Evolutionary conservation across 2,888 invertebrate genomes (phyloP).

Genomic region (Acrobasis consociella): DNA sequence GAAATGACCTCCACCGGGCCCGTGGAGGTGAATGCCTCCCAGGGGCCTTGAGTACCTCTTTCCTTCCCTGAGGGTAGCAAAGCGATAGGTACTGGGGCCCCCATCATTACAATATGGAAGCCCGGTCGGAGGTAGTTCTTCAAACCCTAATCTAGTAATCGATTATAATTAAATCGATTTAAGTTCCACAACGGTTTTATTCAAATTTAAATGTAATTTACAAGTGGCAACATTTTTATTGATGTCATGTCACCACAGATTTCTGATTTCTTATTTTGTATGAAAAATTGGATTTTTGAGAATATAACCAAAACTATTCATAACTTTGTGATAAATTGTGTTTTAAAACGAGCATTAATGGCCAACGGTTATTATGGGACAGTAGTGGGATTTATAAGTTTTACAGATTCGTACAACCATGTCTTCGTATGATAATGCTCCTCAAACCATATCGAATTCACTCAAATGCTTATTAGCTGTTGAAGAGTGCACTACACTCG

Average conservation of each 20-base stretch:
- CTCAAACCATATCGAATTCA: slow-evolving; percentile 64
- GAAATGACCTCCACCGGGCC: no score
- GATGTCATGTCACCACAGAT: slow-evolving; percentile 15
- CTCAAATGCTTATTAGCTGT: slow-evolving; percentile 72
- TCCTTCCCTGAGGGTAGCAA: no score
- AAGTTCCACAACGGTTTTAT: slow-evolving; percentile 22
- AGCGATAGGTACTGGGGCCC: no score
- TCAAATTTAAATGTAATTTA: slow-evolving; percentile 28
- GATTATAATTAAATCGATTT: neutral
- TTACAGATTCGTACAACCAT: slow-evolving; percentile 41
- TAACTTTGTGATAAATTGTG: slow-evolving; percentile 10
- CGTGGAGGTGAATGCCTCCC: no score
- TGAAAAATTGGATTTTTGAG: slow-evolving; percentile 1
- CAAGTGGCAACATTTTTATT: slow-evolving; percentile 28
- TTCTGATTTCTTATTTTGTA: slow-evolving; percentile 23
- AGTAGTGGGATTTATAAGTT: slow-evolving; percentile 7
- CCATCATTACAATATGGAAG: no score
- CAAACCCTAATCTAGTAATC: no score
- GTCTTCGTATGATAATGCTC: slow-evolving; percentile 47
- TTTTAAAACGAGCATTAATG: slow-evolving; percentile 1
- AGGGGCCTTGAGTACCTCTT: no score
- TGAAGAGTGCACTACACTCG: slow-evolving; percentile 62
- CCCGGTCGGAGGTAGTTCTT: no score
- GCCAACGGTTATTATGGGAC: neutral
- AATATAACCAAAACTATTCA: slow-evolving; percentile 11